These are phyloP conservation scores for Odocoileus virginianus DNA, from an alignment of 2,113 vertebrate species.

Conservation along the genomic window DNA sequence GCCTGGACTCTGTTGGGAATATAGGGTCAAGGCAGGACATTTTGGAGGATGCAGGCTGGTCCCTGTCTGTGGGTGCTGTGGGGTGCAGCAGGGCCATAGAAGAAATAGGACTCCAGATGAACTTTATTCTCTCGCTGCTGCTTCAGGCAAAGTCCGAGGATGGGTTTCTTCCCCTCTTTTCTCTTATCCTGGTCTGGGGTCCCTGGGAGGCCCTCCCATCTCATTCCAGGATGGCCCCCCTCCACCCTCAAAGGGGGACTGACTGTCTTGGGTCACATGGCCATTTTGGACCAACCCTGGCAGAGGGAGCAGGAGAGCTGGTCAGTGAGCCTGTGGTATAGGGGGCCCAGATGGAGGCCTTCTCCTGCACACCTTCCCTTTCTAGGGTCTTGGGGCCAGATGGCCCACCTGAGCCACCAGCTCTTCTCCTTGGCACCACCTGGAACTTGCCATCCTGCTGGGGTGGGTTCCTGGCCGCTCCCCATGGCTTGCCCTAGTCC, in stretches of 20 bases:
- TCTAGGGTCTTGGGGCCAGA: not conserved
- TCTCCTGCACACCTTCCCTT: not conserved
- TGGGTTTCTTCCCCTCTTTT: not conserved
- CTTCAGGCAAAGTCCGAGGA: not conserved
- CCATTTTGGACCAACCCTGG: not conserved
- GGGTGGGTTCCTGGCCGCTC: not conserved
- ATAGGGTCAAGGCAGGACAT: not conserved
- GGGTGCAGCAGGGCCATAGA: not conserved
- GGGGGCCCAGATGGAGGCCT: not conserved
- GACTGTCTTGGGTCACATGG: not conserved
- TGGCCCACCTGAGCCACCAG: not conserved
- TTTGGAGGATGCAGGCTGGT: not conserved
- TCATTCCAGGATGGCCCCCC: not conserved
- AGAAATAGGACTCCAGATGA: not conserved
- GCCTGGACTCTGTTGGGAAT: not conserved
- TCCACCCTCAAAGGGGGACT: no score
- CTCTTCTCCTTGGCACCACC: not conserved
- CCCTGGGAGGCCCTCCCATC: not conserved
- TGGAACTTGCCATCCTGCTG: not conserved
- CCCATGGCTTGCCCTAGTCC: not conserved
- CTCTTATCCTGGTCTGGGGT: not conserved
- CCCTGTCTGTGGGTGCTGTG: rapidly evolving
- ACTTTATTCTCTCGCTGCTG: not conserved
- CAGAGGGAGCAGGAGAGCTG: not conserved
- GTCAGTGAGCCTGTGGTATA: no score